phyloP scores from a whole-genome alignment of 1,140 invertebrate genomes.

The Panulirus ornatus region DNA sequence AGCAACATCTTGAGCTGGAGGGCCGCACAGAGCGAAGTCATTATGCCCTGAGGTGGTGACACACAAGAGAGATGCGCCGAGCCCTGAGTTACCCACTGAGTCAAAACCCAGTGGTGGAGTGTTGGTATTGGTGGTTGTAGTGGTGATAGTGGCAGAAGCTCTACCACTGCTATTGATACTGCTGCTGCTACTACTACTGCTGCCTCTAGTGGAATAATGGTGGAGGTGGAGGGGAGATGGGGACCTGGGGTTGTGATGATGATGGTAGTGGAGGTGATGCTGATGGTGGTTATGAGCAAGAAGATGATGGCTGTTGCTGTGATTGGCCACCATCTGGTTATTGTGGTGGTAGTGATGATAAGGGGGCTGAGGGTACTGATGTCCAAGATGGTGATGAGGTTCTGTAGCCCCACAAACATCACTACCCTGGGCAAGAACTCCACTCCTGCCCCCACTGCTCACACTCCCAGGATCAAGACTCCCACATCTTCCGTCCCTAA shows the following conservation, averaged over 20 bases:
- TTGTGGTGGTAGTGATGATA: slow-evolving; percentile 49
- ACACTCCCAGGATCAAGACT: slow-evolving; percentile 50
- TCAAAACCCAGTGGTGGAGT: slow-evolving; percentile 70
- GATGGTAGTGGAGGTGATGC: slow-evolving; percentile 41
- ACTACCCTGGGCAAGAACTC: slow-evolving; percentile 24
- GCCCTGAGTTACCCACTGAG: slow-evolving; percentile 68
- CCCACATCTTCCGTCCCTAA: slow-evolving; percentile 66
- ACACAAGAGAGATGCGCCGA: slow-evolving; percentile 71
- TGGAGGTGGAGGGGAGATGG: slow-evolving; percentile 63
- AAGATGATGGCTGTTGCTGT: slow-evolving; percentile 59
- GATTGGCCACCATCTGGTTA: slow-evolving; percentile 43
- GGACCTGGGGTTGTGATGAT: slow-evolving; percentile 60
- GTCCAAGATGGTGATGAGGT: slow-evolving; percentile 5
- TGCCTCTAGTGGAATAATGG: slow-evolving; percentile 57
- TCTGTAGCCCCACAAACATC: slow-evolving; percentile 45
- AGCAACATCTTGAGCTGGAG: slow-evolving; percentile 56
- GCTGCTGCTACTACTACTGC: slow-evolving; percentile 70
- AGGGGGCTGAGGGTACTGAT: slow-evolving; percentile 58
- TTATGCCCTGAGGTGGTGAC: slow-evolving; percentile 72
- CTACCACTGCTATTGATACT: slow-evolving; percentile 67
- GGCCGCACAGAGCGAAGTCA: slow-evolving; percentile 65
- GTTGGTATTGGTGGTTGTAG: slow-evolving; percentile 68
- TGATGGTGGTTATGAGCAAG: slow-evolving; percentile 68
- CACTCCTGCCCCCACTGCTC: slow-evolving; percentile 37
- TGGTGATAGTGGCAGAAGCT: slow-evolving; percentile 65